Evolutionary conservation across 2,888 invertebrate genomes (phyloP), one percentile per base, ranked within the genome.

Genomic region (Smittia aterrima): DNA sequence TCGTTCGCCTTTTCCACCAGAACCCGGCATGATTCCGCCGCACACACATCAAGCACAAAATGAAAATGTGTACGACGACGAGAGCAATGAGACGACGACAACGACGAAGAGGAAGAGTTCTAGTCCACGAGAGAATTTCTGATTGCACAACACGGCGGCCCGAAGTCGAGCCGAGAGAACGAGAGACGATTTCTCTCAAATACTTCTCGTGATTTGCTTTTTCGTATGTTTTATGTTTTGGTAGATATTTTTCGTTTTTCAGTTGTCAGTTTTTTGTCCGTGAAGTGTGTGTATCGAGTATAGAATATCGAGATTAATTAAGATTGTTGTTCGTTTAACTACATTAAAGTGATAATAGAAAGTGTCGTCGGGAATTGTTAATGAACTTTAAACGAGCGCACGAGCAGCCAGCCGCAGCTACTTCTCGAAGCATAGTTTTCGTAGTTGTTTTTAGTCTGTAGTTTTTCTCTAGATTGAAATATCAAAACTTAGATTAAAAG

Each of bases 181-280:
- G n/a, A 47, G 47, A 47, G 47, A 13, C 16, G n/a, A 18, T 18
- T 58, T 58, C 58, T 58, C 58, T 58, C 58, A 58, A 58, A 58
- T 20, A 58, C 9, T 18, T 20, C 18, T 58, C 58, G 18, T 58
- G 22, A 18, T 58, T 58, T 58, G 18, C 64, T 25, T 41, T 68
- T 40, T 53, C 67, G 25, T 27, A 68, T 68, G 41, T 68, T 70
- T 70, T 70, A 70, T 70, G 70, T 54, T 70, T 70, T 70, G 70
- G 70, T 70, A 70, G 70, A 70, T 70, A 68, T 68, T 68, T 68
- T 70, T 70, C 54, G 70, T 24, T 70, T 70, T 70, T 70, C 70
- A 70, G 70, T 70, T 70, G 58, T 58, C 58, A 58, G 58, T 58
- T 58, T 47, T 58, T 58, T 58, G 70, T 70, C 70, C 47, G 70